Conservation (phyloP, 2,888 invertebrate genomes). For the Dysmachus trigonus region DNA sequence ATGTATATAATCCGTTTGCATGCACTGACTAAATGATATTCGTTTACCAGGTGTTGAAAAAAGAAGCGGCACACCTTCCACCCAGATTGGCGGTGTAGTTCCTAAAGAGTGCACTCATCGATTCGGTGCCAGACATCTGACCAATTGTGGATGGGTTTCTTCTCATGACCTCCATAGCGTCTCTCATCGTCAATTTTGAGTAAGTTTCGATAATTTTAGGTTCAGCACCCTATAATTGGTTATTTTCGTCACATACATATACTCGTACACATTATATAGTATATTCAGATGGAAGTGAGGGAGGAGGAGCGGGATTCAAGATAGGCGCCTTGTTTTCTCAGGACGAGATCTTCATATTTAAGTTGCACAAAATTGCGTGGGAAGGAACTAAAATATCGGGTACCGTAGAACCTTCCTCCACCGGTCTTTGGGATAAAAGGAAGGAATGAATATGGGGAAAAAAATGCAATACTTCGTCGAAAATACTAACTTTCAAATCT, state of each 20-base stretch:
- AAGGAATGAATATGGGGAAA: not conserved
- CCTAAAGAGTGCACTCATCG: constrained; percentile 90
- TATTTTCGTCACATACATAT: not conserved
- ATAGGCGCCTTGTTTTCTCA: not conserved
- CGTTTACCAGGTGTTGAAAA: constrained; percentile 68
- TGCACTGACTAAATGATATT: constrained; percentile 57
- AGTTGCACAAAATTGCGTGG: not conserved
- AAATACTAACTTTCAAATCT: constrained; percentile 73
- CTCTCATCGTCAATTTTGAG: constrained; percentile 91
- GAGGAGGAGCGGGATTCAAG: not conserved
- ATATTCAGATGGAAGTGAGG: not conserved
- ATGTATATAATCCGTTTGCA: constrained; percentile 41
- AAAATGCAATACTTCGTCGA: not conserved
- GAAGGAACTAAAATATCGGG: not conserved
- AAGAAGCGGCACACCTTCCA: constrained; percentile 77
- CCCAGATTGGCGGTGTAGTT: constrained; percentile 87
- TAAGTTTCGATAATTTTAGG: constrained; percentile 95
- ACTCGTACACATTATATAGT: not conserved
- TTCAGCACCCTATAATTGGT: constrained; percentile 73
- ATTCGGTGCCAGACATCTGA: constrained; percentile 87
- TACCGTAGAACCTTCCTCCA: not conserved
- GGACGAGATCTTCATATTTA: not conserved
- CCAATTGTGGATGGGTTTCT: constrained; percentile 87
- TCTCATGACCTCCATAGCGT: constrained; percentile 91
- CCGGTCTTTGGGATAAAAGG: not conserved